A percentile compares a stretch with the other conserved stretches of the same genome.
Conservation (phyloP, 2,888 invertebrate species). For the Nematopogon swammerdamellus region DNA sequence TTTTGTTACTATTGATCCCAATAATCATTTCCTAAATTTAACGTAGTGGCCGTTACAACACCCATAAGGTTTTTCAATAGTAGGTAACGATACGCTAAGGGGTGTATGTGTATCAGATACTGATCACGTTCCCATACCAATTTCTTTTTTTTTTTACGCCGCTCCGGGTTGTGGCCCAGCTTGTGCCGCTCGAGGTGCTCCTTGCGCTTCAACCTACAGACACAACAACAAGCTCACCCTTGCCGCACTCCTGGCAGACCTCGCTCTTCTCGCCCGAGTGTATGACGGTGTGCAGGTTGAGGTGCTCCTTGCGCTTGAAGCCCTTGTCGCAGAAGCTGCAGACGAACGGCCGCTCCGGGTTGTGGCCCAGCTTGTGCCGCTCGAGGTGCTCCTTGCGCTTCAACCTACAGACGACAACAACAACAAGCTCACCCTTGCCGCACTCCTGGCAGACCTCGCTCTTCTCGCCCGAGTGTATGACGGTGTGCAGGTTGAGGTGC, state of each 20-base stretch:
- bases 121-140: too few relatives aligned
- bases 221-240: constrained; percentile 35
- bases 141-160: too few relatives aligned
- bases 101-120: too few relatives aligned
- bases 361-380: constrained; percentile 71
- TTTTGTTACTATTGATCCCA: too few relatives aligned
- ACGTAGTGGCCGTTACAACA: too few relatives aligned
- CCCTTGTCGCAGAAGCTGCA: constrained; percentile 73
- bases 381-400: constrained; percentile 77
- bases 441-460: constrained; percentile 76
- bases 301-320: constrained; percentile 67
- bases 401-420: too few relatives aligned
- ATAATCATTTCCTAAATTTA: too few relatives aligned
- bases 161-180: constrained; percentile 70
- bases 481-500: too few relatives aligned
- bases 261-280: constrained; percentile 83
- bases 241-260: constrained; percentile 73
- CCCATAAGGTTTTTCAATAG: too few relatives aligned
- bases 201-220: constrained; percentile 61
- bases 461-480: too few relatives aligned
- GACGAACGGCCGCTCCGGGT: constrained; percentile 70
- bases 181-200: constrained; percentile 76
- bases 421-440: constrained; percentile 53
- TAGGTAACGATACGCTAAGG: too few relatives aligned
- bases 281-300: constrained; percentile 79